Conservation (phyloP, 2,797 vertebrate genomes). For the Brotogeris chrysoptera region DNA sequence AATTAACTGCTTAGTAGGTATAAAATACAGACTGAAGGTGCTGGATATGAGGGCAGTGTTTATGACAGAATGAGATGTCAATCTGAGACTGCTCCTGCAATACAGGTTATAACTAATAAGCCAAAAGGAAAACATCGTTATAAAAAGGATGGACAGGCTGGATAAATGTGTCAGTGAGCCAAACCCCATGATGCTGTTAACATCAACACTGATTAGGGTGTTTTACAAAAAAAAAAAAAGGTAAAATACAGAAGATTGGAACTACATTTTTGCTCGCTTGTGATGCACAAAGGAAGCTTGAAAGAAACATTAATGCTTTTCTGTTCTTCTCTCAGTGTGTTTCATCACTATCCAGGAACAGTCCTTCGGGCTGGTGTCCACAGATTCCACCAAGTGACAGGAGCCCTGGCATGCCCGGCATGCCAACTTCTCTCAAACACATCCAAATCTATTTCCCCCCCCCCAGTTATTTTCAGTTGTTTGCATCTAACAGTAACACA, state of each 20-base stretch:
- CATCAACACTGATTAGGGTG: not conserved
- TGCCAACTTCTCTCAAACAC: not conserved
- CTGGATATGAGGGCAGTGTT: not conserved
- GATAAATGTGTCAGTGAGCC: not conserved
- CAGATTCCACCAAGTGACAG: not conserved
- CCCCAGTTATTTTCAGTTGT: not conserved
- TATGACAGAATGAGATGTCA: rapidly evolving
- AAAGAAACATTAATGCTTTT: not conserved
- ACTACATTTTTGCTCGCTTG: not conserved
- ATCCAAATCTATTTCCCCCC: not conserved
- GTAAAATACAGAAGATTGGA: not conserved
- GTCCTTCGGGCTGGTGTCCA: not conserved
- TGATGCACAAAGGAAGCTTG: not conserved
- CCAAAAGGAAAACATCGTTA: not conserved
- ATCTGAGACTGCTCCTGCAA: not conserved
- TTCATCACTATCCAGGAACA: not conserved
- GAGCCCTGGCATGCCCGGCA: rapidly evolving
- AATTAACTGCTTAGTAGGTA: not conserved
- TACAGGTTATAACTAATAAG: not conserved
- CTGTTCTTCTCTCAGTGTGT: not conserved
- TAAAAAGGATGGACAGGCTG: not conserved
- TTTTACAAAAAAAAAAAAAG: not conserved
- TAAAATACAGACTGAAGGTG: not conserved
- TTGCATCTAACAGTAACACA: not conserved
- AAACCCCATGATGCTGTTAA: not conserved